Conservation (phyloP, 2,797 vertebrate genomes). For the Neoniphon sammara region DNA sequence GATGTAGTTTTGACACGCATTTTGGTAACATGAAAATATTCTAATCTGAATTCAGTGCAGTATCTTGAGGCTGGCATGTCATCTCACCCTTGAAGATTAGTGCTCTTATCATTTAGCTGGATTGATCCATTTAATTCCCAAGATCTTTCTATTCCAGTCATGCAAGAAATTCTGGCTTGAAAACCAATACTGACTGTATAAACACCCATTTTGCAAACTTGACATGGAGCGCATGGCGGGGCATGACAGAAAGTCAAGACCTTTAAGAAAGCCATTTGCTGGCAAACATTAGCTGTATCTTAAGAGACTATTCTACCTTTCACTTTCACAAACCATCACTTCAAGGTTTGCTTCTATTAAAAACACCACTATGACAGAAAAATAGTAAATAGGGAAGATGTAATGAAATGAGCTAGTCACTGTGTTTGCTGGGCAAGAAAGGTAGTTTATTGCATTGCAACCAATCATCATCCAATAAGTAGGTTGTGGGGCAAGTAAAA, state of each 20-base stretch:
- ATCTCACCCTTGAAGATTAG: background rate
- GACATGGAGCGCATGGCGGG: too few relatives aligned
- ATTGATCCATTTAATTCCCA: background rate
- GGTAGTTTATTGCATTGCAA: background rate
- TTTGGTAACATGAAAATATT: too few relatives aligned
- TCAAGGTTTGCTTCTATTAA: too few relatives aligned
- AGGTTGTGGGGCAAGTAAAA: background rate
- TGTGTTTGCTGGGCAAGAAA: conserved; percentile 17
- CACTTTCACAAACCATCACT: too few relatives aligned
- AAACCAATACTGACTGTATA: background rate
- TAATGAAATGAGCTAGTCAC: background rate
- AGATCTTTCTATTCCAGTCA: background rate
- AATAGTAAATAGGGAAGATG: background rate
- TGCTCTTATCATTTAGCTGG: background rate
- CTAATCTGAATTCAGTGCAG: too few relatives aligned
- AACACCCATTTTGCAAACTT: background rate
- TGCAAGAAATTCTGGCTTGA: background rate
- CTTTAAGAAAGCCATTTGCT: too few relatives aligned
- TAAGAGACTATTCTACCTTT: too few relatives aligned
- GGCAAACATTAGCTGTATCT: too few relatives aligned
- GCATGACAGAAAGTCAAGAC: too few relatives aligned
- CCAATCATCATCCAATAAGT: background rate
- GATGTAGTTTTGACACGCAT: too few relatives aligned
- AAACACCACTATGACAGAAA: background rate
- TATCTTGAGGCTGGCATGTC: too few relatives aligned